Base-by-base conservation (phyloP, 2,113 vertebrate genomes). In the Mionectes macconnelli region DNA sequence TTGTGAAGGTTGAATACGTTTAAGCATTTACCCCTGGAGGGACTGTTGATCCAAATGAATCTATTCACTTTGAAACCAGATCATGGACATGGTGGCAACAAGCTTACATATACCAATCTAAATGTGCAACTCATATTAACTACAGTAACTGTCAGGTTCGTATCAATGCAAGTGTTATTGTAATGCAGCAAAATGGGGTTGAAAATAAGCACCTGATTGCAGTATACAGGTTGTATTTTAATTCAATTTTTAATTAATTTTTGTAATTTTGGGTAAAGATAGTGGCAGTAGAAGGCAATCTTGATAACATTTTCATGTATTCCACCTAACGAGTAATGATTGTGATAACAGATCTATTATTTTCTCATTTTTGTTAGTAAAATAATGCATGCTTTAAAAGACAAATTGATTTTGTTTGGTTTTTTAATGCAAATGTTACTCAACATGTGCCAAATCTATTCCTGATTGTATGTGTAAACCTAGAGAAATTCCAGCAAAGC, bases 1-100 rank as follows among this genome's bases (percentile, higher is more conserved):
- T 96, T 97, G 69, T 7, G 73, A 95, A 96, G 90, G 94, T 97
- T 97, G 97, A 98, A 97, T 97, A 96, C 80, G 50, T 97, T 97
- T 94, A 97, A 97, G 72, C 64, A 89, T 96, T 97, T 97, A 95
- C 90, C 87, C 97, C 96, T 90, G 75, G 75, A 95, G 94, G 93
- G 76, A 97, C 31, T 97, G 96, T 96, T 97, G 96, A 97, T 95
- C 86, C 92, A 97, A 97, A 97, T 91, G 74, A 96, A 96, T 97
- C 87, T 94, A 87, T 96, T 97, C 89, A 87, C 94, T 97, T 82
- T 97, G 93, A 98, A 97, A 96, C 66, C 59, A 96, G 94, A 95
- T 89, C 69, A 83, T 68, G 68, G 84, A 82, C 90, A 84, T 88
- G 83, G 56, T 85, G 89, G 59, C 68, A 93, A 87, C 47, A 93